A percentile compares a stretch with the other conserved stretches of the same genome.
Evolutionary conservation across 2,113 vertebrate genomes (phyloP).

Genomic region (Indicator indicator): DNA sequence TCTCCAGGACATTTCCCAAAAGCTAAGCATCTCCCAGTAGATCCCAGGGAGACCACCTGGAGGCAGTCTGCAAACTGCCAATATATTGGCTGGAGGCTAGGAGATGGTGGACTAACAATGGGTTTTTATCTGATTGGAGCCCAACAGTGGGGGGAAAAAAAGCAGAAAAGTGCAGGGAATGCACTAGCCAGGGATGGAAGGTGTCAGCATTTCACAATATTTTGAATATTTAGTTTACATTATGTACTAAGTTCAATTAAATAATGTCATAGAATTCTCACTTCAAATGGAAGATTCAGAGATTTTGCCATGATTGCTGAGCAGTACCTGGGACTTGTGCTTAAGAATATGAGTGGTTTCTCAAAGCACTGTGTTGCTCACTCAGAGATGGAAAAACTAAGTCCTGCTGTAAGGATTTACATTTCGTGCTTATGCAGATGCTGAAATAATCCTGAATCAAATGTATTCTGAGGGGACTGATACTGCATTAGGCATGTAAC

Average conservation of each 20-base stretch:
- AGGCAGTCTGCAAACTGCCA: not conserved
- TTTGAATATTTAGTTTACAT: not conserved
- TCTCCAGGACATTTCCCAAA: not conserved
- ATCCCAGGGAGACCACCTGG: not conserved
- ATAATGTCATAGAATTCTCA: not conserved
- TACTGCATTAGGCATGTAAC: not conserved
- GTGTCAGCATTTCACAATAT: not conserved
- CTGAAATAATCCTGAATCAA: not conserved
- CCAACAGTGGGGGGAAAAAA: not conserved
- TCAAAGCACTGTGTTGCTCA: not conserved
- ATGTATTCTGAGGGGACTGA: not conserved
- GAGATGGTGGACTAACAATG: not conserved
- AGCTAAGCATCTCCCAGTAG: not conserved
- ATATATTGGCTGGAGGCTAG: not conserved
- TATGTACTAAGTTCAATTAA: not conserved
- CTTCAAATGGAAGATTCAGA: not conserved
- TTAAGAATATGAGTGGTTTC: not conserved
- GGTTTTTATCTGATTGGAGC: not conserved
- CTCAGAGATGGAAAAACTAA: not conserved
- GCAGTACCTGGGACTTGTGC: not conserved
- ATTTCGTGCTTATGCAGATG: not conserved
- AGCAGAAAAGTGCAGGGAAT: not conserved
- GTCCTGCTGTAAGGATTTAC: not conserved
- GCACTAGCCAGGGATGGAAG: rapidly evolving
- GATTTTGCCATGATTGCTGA: not conserved